A percentile compares a stretch with the other conserved stretches of the same genome.
phyloP scores from a whole-genome alignment of 2,888 invertebrate genomes.

The Polymixis flavicincta region DNA sequence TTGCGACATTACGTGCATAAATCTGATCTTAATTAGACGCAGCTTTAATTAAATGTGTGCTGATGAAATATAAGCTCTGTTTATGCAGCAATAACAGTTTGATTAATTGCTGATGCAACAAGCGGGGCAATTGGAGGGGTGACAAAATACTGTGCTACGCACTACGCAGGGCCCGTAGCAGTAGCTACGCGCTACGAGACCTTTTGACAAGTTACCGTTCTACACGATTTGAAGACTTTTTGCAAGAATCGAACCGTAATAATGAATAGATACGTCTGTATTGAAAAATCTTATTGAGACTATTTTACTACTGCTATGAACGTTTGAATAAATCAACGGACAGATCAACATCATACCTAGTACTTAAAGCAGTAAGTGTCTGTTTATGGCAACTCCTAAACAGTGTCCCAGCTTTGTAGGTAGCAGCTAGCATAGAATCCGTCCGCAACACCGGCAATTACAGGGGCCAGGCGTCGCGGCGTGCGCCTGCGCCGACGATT shows the following conservation, averaged over 20 bases:
- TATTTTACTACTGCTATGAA: neutral
- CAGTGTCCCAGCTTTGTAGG: constrained; percentile 66
- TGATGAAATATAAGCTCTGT: constrained; percentile 78
- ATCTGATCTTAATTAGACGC: constrained; percentile 82
- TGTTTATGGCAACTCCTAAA: constrained; percentile 35
- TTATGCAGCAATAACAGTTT: constrained; percentile 71
- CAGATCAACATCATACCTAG: constrained; percentile 2
- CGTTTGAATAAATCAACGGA: constrained; percentile 8
- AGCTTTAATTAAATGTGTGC: constrained; percentile 80
- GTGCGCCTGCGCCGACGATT: constrained; percentile 86
- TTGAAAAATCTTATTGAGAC: neutral
- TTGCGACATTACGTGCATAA: constrained; percentile 75
- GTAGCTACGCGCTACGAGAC: constrained; percentile 65
- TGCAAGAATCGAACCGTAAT: neutral
- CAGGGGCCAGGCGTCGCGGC: constrained; percentile 83
- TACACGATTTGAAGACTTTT: neutral
- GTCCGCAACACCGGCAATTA: constrained; percentile 82
- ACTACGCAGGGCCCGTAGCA: constrained; percentile 61
- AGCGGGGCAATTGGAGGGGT: constrained; percentile 59
- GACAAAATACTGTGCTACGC: constrained; percentile 65
- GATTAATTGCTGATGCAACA: constrained; percentile 72
- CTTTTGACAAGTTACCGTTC: neutral
- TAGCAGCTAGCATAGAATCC: constrained; percentile 78
- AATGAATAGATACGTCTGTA: neutral
- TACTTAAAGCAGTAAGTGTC: constrained; percentile 8